Evolutionary conservation across 2,888 invertebrate genomes (phyloP), one percentile per base, ranked within the genome.

Genomic region (Lithophane leautieri): DNA sequence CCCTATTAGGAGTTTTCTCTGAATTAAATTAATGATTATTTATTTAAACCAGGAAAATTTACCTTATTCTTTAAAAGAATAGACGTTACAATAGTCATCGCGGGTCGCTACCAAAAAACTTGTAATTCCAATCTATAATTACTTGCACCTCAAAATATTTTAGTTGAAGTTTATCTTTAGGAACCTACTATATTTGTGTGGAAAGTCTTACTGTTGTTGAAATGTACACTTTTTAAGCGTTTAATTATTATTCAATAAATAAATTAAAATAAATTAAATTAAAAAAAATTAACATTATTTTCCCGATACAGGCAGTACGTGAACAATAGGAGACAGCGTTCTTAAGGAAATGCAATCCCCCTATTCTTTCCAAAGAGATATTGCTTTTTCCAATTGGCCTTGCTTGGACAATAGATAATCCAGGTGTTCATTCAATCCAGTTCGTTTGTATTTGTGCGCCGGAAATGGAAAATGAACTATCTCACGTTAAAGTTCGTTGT

Each of bases 321-420:
- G 28, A 60, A 70, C 22, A 76, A 60, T n/a, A 19, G 3, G 6
- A 22, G n/a, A 44, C 16, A 60, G 11, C 16, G 40, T 42, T 28
- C 44, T 44, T 52, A 44, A 80, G 34, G 0, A 66, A 60, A 60
- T 40, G 16, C n/a, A 65, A 22, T 14, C 28, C 25, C 4, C n/a
- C 73, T 40, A 44, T 61, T 65, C 68, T 66, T 77, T 42, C 34
- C 11, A 60, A 47, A 63, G 28, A 65, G 62, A 71, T 56, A 78
- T 71, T 83, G 42, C 65, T 19, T n/a, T n/a, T 78, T 69, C 71
- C 60, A n/a, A 69, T 61, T 69, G 83, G 28, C 71, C n/a, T 22
- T 16, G 50, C 50, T 42, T 50, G 56, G 68, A 78, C 71, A 71
- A 69, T 72, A 69, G 40, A 14, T 42, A 62, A 62, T 69, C 44